phyloP scores from a whole-genome alignment of 2,797 vertebrate genomes.

The Trachurus trachurus region DNA sequence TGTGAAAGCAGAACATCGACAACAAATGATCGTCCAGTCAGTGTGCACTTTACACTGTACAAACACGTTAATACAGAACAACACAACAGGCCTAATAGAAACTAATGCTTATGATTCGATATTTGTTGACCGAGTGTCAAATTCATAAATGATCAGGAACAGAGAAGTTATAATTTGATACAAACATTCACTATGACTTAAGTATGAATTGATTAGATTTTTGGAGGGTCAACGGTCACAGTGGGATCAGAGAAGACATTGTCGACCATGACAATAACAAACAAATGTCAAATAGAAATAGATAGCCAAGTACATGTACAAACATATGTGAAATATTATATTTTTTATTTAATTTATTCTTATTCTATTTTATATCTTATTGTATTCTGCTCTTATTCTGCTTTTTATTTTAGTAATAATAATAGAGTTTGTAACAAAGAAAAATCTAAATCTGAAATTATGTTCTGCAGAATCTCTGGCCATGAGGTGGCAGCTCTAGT shows the following conservation, averaged over 20 bases:
- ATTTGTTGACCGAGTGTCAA: neutral
- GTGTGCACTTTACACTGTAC: neutral
- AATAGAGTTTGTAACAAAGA: too few species aligned
- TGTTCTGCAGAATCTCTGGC: too few species aligned
- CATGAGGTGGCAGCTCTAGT: too few species aligned
- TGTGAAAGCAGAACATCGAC: slow-evolving; percentile 36
- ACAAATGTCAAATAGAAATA: too few species aligned
- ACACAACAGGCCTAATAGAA: neutral
- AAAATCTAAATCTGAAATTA: too few species aligned
- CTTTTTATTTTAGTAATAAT: too few species aligned
- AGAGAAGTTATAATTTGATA: neutral
- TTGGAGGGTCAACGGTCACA: neutral
- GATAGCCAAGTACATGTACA: too few species aligned
- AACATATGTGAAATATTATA: too few species aligned
- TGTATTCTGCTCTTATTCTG: too few species aligned
- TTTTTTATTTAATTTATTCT: too few species aligned
- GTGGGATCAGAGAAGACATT: neutral
- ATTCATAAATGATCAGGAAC: neutral
- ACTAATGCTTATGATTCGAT: neutral
- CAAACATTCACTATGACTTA: neutral
- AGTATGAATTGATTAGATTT: neutral
- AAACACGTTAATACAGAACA: neutral
- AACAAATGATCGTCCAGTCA: neutral
- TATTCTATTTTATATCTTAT: too few species aligned
- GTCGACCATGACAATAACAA: neutral